These are phyloP conservation scores for Microplitis deprimator DNA, from an alignment of 2,888 invertebrate species.

Conservation along the genomic window DNA sequence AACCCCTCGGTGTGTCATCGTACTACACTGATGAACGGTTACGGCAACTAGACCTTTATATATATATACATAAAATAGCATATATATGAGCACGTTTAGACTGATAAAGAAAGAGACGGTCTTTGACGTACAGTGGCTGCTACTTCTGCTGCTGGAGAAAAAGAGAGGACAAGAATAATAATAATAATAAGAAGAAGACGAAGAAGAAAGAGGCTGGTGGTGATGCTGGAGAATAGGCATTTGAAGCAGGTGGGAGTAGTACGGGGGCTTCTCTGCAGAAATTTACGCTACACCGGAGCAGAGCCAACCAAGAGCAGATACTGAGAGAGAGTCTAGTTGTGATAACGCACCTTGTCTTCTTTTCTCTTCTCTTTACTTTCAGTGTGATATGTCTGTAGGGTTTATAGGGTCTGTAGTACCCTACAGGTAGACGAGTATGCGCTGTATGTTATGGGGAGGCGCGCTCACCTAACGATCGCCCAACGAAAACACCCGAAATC, in stretches of 20 bases:
- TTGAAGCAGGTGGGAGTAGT: neutral
- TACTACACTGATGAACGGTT: neutral
- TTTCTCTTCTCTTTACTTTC: conserved; percentile 10
- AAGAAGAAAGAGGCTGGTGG: neutral
- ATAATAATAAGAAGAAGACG: conserved; percentile 15
- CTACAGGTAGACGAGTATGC: conserved; percentile 37
- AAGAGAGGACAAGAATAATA: conserved; percentile 8
- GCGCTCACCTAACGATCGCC: conserved; percentile 61
- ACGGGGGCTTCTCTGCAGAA: conserved; percentile 27
- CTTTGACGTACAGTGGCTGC: neutral
- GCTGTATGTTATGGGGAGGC: conserved; percentile 36
- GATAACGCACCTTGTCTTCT: conserved; percentile 36
- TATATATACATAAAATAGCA: neutral
- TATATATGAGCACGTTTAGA: conserved; percentile 6
- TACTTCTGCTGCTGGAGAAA: neutral
- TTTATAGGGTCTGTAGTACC: neutral
- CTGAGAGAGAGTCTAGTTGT: conserved; percentile 8
- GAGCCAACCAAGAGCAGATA: conserved; percentile 19
- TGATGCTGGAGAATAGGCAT: neutral
- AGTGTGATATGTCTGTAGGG: neutral
- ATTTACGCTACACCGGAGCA: conserved; percentile 30
- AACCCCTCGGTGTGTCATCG: conserved; percentile 16
- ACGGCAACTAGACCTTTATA: neutral
- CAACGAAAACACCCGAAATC: conserved; percentile 62
- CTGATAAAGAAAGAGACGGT: neutral